Evolutionary conservation across 2,113 vertebrate genomes (phyloP).

Genomic region (Pachycephala philippinensis): DNA sequence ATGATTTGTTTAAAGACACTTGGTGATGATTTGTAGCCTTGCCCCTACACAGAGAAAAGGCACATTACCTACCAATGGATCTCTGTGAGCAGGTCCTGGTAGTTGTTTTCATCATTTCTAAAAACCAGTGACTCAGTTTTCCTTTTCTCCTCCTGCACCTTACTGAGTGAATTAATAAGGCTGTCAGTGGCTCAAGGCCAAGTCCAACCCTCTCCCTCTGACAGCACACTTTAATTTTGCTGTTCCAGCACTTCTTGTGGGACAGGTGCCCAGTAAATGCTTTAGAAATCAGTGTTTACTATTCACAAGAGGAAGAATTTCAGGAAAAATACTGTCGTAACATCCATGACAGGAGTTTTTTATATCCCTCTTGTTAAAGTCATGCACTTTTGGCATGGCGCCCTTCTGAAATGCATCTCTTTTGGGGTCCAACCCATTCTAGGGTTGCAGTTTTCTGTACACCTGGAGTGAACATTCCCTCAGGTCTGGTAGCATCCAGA

Average conservation of each 20-base stretch:
- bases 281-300: conserved; percentile 22
- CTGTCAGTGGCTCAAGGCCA: conserved; percentile 18
- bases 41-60: neutral
- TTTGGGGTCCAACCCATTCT: neutral
- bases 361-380: neutral
- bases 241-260: conserved; percentile 23
- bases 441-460: neutral
- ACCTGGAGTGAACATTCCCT: neutral
- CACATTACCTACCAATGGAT: neutral
- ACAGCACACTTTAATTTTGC: conserved; percentile 30
- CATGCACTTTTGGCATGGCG: neutral
- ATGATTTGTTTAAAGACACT: neutral
- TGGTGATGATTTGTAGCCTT: neutral
- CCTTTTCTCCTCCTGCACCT: neutral
- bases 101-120: neutral
- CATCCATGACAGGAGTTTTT: neutral
- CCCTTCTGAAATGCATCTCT: neutral
- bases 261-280: conserved; percentile 39
- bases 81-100: neutral
- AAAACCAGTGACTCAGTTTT: conserved; percentile 18
- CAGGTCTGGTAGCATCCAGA: neutral
- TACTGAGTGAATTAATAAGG: conserved; percentile 4
- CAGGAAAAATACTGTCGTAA: neutral
- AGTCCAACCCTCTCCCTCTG: neutral
- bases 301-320: neutral